Evolutionary conservation across 92 coral and sea anemone genomes (phyloP), one percentile per base, ranked within the genome.

Genomic region (Parazoanthus darwini): DNA sequence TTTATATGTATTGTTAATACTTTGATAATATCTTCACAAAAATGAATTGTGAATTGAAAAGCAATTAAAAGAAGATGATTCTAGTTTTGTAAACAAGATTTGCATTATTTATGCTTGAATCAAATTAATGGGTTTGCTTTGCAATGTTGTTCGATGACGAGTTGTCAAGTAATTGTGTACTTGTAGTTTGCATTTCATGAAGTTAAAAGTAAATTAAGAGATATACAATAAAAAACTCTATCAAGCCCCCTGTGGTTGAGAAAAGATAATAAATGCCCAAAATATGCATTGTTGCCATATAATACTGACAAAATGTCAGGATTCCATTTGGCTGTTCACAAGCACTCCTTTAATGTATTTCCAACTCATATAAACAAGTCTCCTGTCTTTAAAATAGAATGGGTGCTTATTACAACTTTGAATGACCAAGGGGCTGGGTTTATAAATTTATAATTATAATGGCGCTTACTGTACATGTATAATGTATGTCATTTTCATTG

Each of bases 251-350:
- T 63, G 68, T 63, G 68, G 68, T 63, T 63, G 68, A 22, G 68
- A 63, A 63, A 63, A 63, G 68, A 65, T 65, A 65, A 65, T 65
- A 65, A 65, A 65, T 65, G 70, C 70, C 70, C 70, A 65, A 65
- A 65, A 65, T 23, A 65, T 65, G 70, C 70, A 65, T 65, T 65
- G 70, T 65, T 65, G 70, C 0, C 70, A 10, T 65, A 65, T 65
- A 65, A 65, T 65, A 65, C 70, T 65, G 70, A 65, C 70, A 65
- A 65, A 65, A 65, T 65, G 70, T 65, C 70, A 65, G 70, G 70
- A 65, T 65, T 65, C 70, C 70, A 65, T 65, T 65, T 65, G 70
- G 70, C 70, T 65, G 70, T 65, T 65, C 70, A 65, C 70, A 65
- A 65, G 70, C 70, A 65, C 70, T 65, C 70, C 70, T 65, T 65